phyloP scores from a whole-genome alignment of 2,797 vertebrate species.

The Rhodeus uyekii region DNA sequence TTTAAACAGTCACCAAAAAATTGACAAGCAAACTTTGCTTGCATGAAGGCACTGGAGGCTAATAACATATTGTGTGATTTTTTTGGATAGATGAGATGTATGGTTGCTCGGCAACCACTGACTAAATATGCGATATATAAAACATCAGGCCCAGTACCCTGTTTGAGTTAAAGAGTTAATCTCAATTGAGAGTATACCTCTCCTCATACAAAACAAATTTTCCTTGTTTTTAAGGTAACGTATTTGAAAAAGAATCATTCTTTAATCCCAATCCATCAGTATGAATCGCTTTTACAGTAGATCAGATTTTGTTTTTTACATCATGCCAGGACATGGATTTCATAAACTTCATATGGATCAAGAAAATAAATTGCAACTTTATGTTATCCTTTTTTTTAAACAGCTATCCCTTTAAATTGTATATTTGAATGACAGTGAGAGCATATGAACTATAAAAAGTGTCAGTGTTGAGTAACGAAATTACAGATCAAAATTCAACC shows the following conservation, averaged over 20 bases:
- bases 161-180: background rate
- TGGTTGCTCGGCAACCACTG: constrained; percentile 35
- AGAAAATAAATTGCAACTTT: background rate
- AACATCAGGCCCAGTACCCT: background rate
- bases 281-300: background rate
- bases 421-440: background rate
- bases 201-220: background rate
- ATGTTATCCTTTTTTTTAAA: background rate
- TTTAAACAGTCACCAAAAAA: background rate
- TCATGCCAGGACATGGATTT: background rate
- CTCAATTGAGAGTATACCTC: background rate
- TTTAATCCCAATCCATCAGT: no score
- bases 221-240: no score
- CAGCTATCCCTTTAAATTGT: background rate
- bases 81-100: constrained; percentile 33
- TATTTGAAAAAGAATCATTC: no score
- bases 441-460: background rate
- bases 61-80: constrained; percentile 30
- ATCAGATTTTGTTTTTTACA: background rate
- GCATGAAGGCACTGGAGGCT: background rate
- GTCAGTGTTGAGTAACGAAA: background rate
- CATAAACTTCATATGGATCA: background rate
- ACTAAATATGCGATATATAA: background rate
- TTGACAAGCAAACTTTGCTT: no score
- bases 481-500: background rate